Base-by-base conservation (phyloP, 2,797 vertebrate species). In the Microctenopoma lineatum region DNA sequence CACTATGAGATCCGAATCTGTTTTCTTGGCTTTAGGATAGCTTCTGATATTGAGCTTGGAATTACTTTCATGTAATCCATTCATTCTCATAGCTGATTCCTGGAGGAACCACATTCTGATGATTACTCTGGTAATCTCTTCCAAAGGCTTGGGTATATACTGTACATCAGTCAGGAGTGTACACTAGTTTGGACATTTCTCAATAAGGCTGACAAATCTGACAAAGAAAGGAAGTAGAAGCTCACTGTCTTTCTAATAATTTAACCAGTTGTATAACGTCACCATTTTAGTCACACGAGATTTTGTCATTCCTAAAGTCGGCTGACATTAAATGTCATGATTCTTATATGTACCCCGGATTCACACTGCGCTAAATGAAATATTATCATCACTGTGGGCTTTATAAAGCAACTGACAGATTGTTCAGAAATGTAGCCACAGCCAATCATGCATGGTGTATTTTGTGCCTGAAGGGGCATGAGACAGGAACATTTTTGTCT, bases 61-160 rank as follows among this genome's bases (percentile, higher is more conserved):
- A 92, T 93, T 90, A 87, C 87, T 91, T 93, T 86, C 86, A 83
- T 91, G 86, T 90, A 92, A 92, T 90, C 91, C 86, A 88, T 91
- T 92, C 85, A 88, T 87, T 91, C 87, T 85, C 80, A 79, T 82
- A 68, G 85, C 83, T 75, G 87, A 88, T 90, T 91, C 88, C 84
- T 86, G 74, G 75, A 84, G 86, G 87, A 88, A 86, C 80, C 75
- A 68, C 84, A 80, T 85, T 79, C 77, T 62, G 83, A 73, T 89
- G 87, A 91, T 92, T 91, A 87, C 84, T 90, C 63, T 61, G 57
- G 84, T 89, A 91, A 91, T 90, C 87, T 90, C 80, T 63, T 82
- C 53, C 67, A 77, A 86, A 89, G 73, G 80, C 82, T 83, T 73
- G 55, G 67, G 77, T 77, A 59, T 60, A 48, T 45, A 76, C n/a